Base-by-base conservation (phyloP, 2,113 vertebrate species). In the Ahaetulla prasina region DNA sequence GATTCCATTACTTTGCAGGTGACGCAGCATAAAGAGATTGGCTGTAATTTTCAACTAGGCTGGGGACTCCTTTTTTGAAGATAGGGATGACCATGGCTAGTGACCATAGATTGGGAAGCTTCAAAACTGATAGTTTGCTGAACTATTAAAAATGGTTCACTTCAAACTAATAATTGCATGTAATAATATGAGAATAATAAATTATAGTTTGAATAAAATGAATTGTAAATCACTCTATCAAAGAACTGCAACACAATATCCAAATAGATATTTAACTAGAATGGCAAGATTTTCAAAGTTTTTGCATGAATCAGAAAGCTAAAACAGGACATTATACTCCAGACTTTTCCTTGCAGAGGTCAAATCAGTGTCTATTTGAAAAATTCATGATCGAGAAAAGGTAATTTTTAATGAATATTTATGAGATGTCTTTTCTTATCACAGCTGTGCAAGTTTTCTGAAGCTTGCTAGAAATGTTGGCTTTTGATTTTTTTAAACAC, bases 331-430 rank as follows among this genome's bases (percentile, higher is more conserved):
- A 30, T 93, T 95, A 92, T 85, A 57, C 96, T 53, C 50, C 97
- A 93, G 91, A 93, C 97, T 97, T 96, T 97, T 97, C 94, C 94
- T 97, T 94, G 91, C 95, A 97, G 97, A 98, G 97, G 97, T 97
- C 97, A 98, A 97, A 97, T 95, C 94, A 95, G 95, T 97, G 97
- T 95, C 97, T 97, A 94, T 85, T 97, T 98, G 97, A 98, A 98
- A 98, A 97, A 98, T 97, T 97, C 97, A 97, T 98, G 97, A 98
- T 97, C 96, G 96, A 97, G 96, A 97, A 98, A 98, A 98, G 96
- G 97, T 98, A 98, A 98, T 98, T 97, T 98, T 98, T 97, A 98
- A 98, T 98, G 97, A 98, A 98, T 98, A 98, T 98, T 98, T 97
- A 98, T 98, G 97, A 98, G 0, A 96, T 96, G 96, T 97, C 97